A percentile compares a stretch with the other conserved stretches of the same genome.
phyloP scores from a whole-genome alignment of 2,888 invertebrate species.

The Protula sp. region DNA sequence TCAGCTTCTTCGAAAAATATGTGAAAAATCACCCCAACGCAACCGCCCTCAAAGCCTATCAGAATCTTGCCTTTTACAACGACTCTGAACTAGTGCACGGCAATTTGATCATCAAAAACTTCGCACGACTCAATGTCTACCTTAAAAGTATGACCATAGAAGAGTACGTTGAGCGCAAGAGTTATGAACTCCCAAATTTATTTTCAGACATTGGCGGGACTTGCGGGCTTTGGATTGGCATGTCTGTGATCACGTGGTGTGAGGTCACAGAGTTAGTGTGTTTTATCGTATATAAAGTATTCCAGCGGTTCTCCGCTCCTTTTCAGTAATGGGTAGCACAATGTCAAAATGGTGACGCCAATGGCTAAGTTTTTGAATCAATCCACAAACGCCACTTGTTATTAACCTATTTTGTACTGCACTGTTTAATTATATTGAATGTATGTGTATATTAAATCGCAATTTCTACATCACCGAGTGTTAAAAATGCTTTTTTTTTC shows the following conservation, averaged over 20 bases:
- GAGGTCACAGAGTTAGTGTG: slow-evolving; percentile 9
- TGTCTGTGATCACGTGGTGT: slow-evolving; percentile 12
- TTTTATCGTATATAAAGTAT: not conserved
- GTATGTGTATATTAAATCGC: too few species aligned
- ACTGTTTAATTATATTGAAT: too few species aligned
- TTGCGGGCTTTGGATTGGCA: slow-evolving; percentile 14
- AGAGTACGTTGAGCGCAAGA: slow-evolving; percentile 9
- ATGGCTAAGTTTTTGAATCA: too few species aligned
- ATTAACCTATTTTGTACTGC: too few species aligned
- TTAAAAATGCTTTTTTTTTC: too few species aligned
- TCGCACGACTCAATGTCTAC: slow-evolving; percentile 12
- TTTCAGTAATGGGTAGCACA: not conserved
- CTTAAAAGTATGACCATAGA: slow-evolving; percentile 4
- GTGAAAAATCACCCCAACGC: not conserved
- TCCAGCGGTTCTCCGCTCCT: not conserved
- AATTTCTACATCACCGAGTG: too few species aligned
- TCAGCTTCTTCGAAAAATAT: slow-evolving; percentile 5
- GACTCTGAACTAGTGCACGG: slow-evolving; percentile 1
- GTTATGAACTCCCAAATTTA: slow-evolving; percentile 8
- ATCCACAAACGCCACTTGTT: too few species aligned
- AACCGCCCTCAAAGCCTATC: slow-evolving; percentile 1
- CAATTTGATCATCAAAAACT: slow-evolving; percentile 2
- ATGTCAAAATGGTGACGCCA: too few species aligned
- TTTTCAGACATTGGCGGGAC: slow-evolving; percentile 13
- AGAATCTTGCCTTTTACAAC: slow-evolving; percentile 7